phyloP scores from a whole-genome alignment of 2,888 invertebrate genomes.

The Drosophila quinaria region DNA sequence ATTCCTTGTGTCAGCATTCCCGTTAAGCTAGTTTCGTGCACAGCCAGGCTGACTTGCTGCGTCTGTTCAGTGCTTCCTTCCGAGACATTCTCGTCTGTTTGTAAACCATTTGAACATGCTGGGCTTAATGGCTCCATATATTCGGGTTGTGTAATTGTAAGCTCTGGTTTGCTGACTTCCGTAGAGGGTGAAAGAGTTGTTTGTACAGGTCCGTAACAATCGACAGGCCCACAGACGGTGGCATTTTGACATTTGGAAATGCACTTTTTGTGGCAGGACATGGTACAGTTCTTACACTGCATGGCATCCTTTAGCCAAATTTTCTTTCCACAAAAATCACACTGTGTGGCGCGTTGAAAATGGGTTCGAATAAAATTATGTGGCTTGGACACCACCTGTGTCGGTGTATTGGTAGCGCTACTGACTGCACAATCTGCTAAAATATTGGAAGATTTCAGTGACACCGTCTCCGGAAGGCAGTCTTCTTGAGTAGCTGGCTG shows the following conservation, averaged over 20 bases:
- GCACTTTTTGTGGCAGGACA: conserved; percentile 98
- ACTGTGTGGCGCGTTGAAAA: conserved; percentile 95
- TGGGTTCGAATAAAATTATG: conserved; percentile 95
- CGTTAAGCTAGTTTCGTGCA: conserved; percentile 85
- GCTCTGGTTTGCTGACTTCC: conserved; percentile 84
- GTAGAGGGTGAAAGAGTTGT: conserved; percentile 3
- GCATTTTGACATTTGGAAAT: conserved; percentile 93
- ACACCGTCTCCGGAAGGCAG: conserved; percentile 35
- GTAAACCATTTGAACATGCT: conserved; percentile 13
- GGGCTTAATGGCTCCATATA: conserved; percentile 61
- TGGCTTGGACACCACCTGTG: conserved; percentile 71
- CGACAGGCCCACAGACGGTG: conserved; percentile 88
- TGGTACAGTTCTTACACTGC: conserved; percentile 94
- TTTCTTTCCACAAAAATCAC: conserved; percentile 97
- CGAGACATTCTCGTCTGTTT: conserved; percentile 25
- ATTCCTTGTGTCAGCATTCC: conserved; percentile 87
- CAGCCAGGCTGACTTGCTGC: conserved; percentile 57
- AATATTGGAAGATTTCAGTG: conserved; percentile 37
- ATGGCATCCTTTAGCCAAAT: conserved; percentile 99
- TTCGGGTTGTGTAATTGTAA: conserved; percentile 86
- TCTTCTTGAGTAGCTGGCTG: conserved; percentile 47
- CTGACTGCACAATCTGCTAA: conserved; percentile 59
- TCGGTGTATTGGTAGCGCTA: conserved; percentile 44
- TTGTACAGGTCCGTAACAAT: conserved; percentile 71
- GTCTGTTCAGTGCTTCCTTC: conserved; percentile 22